A percentile compares a stretch with the other conserved stretches of the same genome.
These are phyloP conservation scores for Prosopocoilus inquinatus DNA, from an alignment of 2,888 invertebrate genomes.

Conservation along the genomic window DNA sequence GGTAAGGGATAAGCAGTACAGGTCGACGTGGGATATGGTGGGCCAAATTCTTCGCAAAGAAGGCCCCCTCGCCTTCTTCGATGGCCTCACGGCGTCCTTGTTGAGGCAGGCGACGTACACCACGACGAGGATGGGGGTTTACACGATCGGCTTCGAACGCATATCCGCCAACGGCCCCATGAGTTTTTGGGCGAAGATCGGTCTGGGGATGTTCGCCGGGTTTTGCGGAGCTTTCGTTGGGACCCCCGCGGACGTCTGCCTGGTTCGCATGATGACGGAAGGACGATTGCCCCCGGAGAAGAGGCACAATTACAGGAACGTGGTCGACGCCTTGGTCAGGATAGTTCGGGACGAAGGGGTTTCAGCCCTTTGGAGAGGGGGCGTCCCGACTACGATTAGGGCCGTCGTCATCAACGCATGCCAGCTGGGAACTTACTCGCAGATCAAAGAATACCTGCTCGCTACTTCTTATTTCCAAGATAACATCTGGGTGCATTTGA, in stretches of 20 bases:
- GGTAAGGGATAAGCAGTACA: not conserved
- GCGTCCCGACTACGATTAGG: slow-evolving; percentile 79
- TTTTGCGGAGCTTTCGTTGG: slow-evolving; percentile 81
- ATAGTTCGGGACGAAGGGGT: slow-evolving; percentile 78
- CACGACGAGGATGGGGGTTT: slow-evolving; percentile 92
- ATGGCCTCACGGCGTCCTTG: slow-evolving; percentile 89
- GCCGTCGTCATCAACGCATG: slow-evolving; percentile 99
- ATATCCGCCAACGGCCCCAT: slow-evolving; percentile 67
- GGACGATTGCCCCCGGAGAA: slow-evolving; percentile 87
- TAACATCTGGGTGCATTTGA: slow-evolving; percentile 86
- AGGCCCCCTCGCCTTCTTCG: slow-evolving; percentile 82
- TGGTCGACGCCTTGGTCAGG: slow-evolving; percentile 81
- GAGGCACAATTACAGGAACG: slow-evolving; percentile 89
- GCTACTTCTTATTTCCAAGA: slow-evolving; percentile 62
- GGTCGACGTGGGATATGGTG: not conserved
- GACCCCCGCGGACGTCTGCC: slow-evolving; percentile 94
- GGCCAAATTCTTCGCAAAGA: slow-evolving; percentile 5
- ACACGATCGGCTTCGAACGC: slow-evolving; percentile 82
- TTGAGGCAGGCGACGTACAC: slow-evolving; percentile 97
- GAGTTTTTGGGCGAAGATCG: slow-evolving; percentile 76
- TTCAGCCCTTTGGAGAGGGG: slow-evolving; percentile 88
- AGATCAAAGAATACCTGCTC: slow-evolving; percentile 68
- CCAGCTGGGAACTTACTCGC: slow-evolving; percentile 96
- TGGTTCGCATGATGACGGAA: slow-evolving; percentile 97
- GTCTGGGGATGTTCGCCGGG: slow-evolving; percentile 87